phyloP scores from a whole-genome alignment of 2,888 invertebrate genomes.

The Apocheima hispidaria region DNA sequence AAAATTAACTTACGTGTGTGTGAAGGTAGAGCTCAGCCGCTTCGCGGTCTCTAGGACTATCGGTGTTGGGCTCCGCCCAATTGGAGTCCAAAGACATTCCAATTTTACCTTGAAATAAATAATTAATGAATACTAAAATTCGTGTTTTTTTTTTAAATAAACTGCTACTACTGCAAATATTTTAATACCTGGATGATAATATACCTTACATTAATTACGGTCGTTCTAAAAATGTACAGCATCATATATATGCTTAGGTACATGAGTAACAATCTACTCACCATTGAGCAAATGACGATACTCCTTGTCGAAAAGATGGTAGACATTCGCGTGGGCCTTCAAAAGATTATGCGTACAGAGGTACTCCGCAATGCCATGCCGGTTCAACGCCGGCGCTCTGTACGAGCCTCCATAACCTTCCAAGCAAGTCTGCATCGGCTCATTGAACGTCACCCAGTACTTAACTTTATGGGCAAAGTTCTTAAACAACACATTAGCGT shows the following conservation, averaged over 20 bases:
- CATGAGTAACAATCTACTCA: no score
- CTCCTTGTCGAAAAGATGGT: constrained; percentile 87
- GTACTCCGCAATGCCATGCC: constrained; percentile 88
- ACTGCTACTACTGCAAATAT: no score
- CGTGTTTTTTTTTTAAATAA: no score
- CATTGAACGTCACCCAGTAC: constrained; percentile 92
- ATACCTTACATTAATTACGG: no score
- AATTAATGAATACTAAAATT: no score
- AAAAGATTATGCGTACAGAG: constrained; percentile 90
- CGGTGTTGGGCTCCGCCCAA: constrained; percentile 86
- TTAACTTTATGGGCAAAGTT: constrained; percentile 88
- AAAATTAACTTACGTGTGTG: constrained; percentile 81
- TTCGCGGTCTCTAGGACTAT: constrained; percentile 82
- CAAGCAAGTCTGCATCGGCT: constrained; percentile 87
- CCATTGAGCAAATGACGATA: constrained; percentile 86
- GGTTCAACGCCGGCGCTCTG: constrained; percentile 86
- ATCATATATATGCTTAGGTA: no score
- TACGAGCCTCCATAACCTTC: constrained; percentile 86
- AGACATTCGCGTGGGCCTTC: constrained; percentile 90
- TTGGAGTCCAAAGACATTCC: constrained; percentile 87
- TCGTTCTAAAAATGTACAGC: no score
- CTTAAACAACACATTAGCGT: constrained; percentile 87
- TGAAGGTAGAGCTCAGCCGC: constrained; percentile 87
- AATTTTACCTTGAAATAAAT: constrained; percentile 80
- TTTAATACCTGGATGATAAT: no score